phyloP scores from a whole-genome alignment of 2,113 vertebrate genomes.

The Propithecus coquereli region DNA sequence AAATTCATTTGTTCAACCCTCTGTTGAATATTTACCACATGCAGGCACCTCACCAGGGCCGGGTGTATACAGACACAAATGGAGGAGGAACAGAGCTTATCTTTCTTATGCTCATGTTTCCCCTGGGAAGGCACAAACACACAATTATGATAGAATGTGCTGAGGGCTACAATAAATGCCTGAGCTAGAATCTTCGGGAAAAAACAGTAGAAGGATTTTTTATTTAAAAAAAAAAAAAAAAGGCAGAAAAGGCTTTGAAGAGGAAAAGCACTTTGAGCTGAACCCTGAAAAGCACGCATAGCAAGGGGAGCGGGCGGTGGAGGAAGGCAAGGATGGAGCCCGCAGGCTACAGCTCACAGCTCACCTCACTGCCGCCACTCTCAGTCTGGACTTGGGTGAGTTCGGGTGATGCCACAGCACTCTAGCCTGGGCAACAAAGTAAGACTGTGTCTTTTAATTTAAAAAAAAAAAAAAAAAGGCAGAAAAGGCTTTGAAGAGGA shows the following conservation, averaged over 20 bases:
- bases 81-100: neutral
- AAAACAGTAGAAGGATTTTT: neutral
- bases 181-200: neutral
- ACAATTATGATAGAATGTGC: accelerated
- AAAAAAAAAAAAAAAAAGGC: neutral
- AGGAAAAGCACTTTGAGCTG: neutral
- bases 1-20: neutral
- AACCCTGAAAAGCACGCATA: neutral
- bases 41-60: neutral
- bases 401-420: too few species aligned
- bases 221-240: neutral
- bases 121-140: neutral
- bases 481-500: neutral
- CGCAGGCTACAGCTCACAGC: accelerated
- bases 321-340: neutral
- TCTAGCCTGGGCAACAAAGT: too few species aligned
- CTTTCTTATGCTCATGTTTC: accelerated
- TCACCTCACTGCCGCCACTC: accelerated
- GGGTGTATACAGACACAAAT: accelerated
- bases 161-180: neutral
- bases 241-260: neutral
- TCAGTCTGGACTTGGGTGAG: accelerated
- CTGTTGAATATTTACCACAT: accelerated
- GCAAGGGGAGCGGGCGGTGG: too few species aligned
- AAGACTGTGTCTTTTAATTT: too few species aligned